Evolutionary conservation across 2,797 vertebrate species (phyloP).

Genomic region (Melanogrammus aeglefinus): DNA sequence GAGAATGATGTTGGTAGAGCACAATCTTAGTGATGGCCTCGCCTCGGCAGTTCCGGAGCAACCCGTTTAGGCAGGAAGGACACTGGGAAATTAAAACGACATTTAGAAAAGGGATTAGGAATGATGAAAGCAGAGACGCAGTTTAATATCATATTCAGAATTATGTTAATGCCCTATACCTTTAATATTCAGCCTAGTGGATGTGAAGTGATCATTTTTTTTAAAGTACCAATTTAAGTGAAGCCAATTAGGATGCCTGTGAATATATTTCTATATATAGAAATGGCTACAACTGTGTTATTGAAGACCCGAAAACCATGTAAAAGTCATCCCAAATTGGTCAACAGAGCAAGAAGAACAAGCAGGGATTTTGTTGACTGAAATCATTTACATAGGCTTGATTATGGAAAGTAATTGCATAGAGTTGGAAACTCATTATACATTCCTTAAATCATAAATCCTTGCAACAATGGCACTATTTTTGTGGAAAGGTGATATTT

Average conservation of each 20-base stretch:
- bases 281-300: background rate
- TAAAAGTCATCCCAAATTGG: background rate
- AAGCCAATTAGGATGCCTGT: background rate
- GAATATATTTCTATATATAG: background rate
- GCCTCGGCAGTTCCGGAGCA: background rate
- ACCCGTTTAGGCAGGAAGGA: background rate
- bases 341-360: no score
- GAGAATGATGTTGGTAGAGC: conserved; percentile 8
- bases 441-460: no score
- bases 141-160: background rate
- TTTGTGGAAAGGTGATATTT: no score
- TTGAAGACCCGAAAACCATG: background rate
- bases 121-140: background rate
- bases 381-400: no score
- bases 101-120: background rate
- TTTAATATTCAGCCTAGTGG: background rate
- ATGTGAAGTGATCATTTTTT: background rate
- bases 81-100: background rate
- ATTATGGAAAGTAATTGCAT: no score
- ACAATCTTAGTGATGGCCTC: background rate
- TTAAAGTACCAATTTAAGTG: background rate
- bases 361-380: no score
- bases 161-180: background rate
- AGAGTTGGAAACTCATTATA: no score
- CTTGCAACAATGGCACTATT: no score